phyloP scores from a whole-genome alignment of 2,113 vertebrate genomes.

The Labrus mixtus region DNA sequence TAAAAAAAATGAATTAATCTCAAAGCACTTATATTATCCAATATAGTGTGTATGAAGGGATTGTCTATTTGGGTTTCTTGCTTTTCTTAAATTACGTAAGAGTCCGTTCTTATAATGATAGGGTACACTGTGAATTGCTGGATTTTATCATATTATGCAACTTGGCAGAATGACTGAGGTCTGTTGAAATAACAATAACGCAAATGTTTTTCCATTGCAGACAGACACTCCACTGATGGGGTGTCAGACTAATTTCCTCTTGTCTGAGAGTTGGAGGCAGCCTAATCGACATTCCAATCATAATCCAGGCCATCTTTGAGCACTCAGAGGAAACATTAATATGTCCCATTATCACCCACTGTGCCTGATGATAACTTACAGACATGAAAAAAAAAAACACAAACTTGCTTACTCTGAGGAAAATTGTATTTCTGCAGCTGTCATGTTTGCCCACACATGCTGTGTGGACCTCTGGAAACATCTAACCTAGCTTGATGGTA shows the following conservation, averaged over 20 bases:
- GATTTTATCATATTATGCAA: constrained; percentile 64
- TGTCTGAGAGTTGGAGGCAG: constrained; percentile 64
- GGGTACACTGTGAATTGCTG: constrained; percentile 34
- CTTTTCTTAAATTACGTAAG: constrained; percentile 27
- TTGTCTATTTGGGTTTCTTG: neutral
- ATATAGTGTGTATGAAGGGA: neutral
- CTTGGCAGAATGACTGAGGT: constrained; percentile 63
- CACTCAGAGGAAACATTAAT: constrained; percentile 71
- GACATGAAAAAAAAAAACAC: constrained; percentile 28
- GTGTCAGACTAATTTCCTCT: constrained; percentile 77
- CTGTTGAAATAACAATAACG: constrained; percentile 71
- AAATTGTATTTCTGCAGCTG: constrained; percentile 34
- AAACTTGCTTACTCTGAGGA: constrained; percentile 42
- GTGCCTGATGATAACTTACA: constrained; percentile 46
- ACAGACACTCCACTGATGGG: constrained; percentile 68
- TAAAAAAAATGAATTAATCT: neutral
- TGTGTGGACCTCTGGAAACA: constrained; percentile 21
- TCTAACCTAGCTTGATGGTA: constrained; percentile 8
- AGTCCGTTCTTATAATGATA: constrained; percentile 40
- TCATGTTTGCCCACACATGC: neutral
- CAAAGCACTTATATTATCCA: neutral
- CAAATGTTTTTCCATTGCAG: constrained; percentile 72
- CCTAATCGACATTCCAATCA: constrained; percentile 73
- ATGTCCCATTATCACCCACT: constrained; percentile 62
- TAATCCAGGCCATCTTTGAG: constrained; percentile 65